phyloP scores from a whole-genome alignment of 2,797 vertebrate species.

The Knipowitschia caucasica region DNA sequence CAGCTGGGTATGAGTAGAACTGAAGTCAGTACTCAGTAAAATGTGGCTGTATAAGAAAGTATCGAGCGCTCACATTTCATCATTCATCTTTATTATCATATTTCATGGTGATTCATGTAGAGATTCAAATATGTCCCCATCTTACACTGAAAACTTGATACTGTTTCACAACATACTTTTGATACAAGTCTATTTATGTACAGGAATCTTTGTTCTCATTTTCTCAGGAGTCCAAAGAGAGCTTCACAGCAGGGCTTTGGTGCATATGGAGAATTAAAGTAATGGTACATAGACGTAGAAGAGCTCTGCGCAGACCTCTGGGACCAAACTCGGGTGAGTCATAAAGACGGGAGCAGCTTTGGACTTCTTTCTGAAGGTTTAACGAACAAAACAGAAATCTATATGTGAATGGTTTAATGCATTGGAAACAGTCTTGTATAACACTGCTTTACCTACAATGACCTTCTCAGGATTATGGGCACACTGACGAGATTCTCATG shows the following conservation, averaged over 20 bases:
- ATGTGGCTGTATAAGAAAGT: no score
- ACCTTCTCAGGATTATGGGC: background rate
- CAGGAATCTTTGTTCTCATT: constrained; percentile 14
- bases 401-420: background rate
- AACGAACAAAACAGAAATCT: background rate
- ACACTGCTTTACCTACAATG: background rate
- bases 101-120: background rate
- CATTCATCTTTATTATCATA: background rate
- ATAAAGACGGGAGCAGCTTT: background rate
- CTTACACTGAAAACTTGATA: background rate
- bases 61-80: no score
- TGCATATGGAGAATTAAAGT: constrained; percentile 15
- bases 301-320: constrained; percentile 9
- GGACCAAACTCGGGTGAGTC: constrained; percentile 18
- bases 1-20: no score
- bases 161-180: background rate
- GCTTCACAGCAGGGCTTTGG: constrained; percentile 13
- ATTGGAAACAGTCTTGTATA: background rate
- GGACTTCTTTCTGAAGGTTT: background rate
- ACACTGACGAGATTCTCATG: no score
- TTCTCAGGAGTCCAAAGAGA: constrained; percentile 19
- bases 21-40: no score
- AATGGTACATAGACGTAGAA: constrained; percentile 16
- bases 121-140: background rate
- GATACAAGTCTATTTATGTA: constrained; percentile 8